Base-by-base conservation (phyloP, 2,888 invertebrate genomes). In the Ophion ellenae region DNA sequence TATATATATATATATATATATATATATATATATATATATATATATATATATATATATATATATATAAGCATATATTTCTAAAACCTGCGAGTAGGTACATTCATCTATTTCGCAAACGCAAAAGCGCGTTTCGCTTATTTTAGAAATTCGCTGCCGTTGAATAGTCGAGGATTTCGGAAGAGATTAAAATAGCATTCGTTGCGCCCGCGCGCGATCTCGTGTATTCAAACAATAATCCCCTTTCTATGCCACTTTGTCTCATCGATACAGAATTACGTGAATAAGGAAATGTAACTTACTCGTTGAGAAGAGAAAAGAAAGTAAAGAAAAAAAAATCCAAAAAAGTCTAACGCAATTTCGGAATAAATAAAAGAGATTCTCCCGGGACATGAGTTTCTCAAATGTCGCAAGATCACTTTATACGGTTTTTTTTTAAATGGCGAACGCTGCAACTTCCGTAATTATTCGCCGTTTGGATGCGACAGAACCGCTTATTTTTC, bases 101-200 rank as follows among this genome's bases (percentile, higher is more conserved):
- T 63, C 10, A 45, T 36, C 36, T 24, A 57, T 70, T 59, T n/a
- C 59, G 69, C 14, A 24, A 24, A n/a, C n/a, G 57, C 9, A 40
- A 40, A 81, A 81, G 57, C 74, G 74, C 45, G 63, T 78, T 70
- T 74, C 81, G 85, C 24, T 85, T 85, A 85, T 85, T 81, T 78
- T 75, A 81, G 81, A 69, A 53, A 67, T 75, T 71, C 67, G 73
- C 11, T 47, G 14, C 47, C 59, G 73, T 73, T 61, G 77, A 81
- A 81, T 81, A 78, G 73, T 84, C 77, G 77, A 78, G 73, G 70
- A 84, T 84, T 84, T 84, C 73, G 69, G 84, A 81, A 81, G 81
- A 81, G 85, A 85, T 85, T 53, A 85, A 85, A 85, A 85, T 86
- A 88, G 77, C 85, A 40, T 81, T 77, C 24, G 66, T 69, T 66